These are phyloP conservation scores for Chelonia mydas DNA, from an alignment of 2,797 vertebrate genomes.

Conservation along the genomic window DNA sequence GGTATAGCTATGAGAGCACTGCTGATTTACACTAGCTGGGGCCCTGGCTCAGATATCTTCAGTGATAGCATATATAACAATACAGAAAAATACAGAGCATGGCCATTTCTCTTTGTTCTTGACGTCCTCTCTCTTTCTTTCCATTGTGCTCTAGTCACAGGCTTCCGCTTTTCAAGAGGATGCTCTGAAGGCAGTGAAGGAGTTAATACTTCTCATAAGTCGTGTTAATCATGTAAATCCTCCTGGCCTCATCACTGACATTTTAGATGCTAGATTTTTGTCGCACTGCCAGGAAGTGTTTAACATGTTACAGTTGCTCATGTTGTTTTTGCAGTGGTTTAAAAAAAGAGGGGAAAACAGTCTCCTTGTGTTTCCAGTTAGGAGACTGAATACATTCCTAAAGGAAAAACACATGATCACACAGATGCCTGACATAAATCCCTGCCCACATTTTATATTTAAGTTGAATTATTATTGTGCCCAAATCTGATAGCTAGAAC, in stretches of 20 bases:
- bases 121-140: neutral
- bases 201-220: conserved; percentile 25
- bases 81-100: neutral
- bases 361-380: conserved; percentile 53
- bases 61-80: neutral
- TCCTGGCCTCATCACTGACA: conserved; percentile 28
- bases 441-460: conserved; percentile 68
- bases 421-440: conserved; percentile 65
- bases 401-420: conserved; percentile 60
- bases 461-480: conserved; percentile 52
- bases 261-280: conserved; percentile 74
- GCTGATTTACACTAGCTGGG: neutral
- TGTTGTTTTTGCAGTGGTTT: conserved; percentile 57
- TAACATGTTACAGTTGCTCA: conserved; percentile 48
- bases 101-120: conserved; percentile 2
- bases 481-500: conserved; percentile 37
- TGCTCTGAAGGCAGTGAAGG: conserved; percentile 20
- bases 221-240: conserved; percentile 44
- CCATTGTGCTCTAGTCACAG: neutral
- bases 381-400: conserved; percentile 41
- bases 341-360: conserved; percentile 46
- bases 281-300: conserved; percentile 59
- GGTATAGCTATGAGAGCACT: neutral
- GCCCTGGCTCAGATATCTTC: neutral
- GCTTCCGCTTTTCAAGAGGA: conserved; percentile 44